Conservation (phyloP, 2,797 vertebrate genomes). For the Leptodactylus fallax region DNA sequence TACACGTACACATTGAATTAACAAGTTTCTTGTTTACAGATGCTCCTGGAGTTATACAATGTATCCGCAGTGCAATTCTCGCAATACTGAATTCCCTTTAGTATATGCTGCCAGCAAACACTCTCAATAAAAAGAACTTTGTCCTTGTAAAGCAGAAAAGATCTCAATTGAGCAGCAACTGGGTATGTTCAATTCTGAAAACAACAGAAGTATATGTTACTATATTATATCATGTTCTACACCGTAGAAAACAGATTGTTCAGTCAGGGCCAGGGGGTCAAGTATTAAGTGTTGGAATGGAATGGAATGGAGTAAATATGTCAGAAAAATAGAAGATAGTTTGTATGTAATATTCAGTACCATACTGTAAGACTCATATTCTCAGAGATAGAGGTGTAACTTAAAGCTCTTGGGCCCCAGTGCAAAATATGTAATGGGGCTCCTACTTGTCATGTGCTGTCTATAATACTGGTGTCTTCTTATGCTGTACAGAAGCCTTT, state of each 20-base stretch:
- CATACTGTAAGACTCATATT: not conserved
- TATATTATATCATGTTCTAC: no score
- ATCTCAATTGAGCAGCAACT: not conserved
- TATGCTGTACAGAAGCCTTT: no score
- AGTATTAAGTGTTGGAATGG: not conserved
- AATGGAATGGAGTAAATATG: not conserved
- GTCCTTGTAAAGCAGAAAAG: constrained; percentile 33
- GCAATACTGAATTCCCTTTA: not conserved
- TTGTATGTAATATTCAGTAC: no score
- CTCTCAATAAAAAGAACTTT: constrained; percentile 12
- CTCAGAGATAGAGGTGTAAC: not conserved
- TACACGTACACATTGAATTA: constrained; percentile 22
- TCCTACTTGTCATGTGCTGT: no score
- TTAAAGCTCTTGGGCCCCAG: no score
- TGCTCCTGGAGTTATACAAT: not conserved
- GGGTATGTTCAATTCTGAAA: not conserved
- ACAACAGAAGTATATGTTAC: not conserved
- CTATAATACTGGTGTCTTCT: no score
- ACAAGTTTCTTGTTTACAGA: constrained; percentile 44
- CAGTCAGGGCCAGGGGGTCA: not conserved
- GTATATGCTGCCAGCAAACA: not conserved
- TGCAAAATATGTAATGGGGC: no score
- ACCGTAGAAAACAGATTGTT: not conserved
- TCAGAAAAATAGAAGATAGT: not conserved
- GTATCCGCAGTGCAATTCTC: not conserved